A percentile compares a stretch with the other conserved stretches of the same genome.
These are phyloP conservation scores for Pseudocheirus occidentalis DNA, from an alignment of 2,797 vertebrate genomes.

Conservation along the genomic window DNA sequence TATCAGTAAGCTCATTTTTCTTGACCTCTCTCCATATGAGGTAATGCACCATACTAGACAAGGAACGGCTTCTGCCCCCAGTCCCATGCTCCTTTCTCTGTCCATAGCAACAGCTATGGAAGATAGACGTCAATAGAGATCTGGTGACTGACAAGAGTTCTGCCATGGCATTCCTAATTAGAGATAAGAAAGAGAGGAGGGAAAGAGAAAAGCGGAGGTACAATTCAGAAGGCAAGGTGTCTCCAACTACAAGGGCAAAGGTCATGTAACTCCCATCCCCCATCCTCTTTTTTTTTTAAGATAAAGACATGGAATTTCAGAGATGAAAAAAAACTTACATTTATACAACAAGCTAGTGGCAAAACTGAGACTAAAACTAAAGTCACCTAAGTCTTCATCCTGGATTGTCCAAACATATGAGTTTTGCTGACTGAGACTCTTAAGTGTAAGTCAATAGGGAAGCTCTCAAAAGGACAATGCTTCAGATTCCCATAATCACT, in stretches of 20 bases:
- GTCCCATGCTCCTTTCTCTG: neutral
- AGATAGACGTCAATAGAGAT: neutral
- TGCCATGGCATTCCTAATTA: neutral
- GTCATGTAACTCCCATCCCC: neutral
- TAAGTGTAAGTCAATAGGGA: neutral
- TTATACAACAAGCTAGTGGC: neutral
- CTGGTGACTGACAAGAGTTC: neutral
- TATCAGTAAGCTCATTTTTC: conserved; percentile 92
- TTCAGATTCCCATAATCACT: neutral
- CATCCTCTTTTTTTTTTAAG: neutral
- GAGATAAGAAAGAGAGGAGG: neutral
- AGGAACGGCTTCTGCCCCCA: neutral
- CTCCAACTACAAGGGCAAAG: neutral
- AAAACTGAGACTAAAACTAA: neutral
- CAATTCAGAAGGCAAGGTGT: neutral
- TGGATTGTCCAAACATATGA: neutral
- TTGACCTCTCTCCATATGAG: conserved; percentile 94
- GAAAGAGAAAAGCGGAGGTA: neutral
- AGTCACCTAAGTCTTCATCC: neutral
- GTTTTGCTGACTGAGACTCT: neutral
- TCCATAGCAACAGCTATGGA: neutral
- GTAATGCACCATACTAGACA: conserved; percentile 87
- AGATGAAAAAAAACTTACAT: neutral
- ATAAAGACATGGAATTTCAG: neutral
- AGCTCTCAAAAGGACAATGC: neutral